phyloP scores from a whole-genome alignment of 1,140 invertebrate genomes.

The Apis laboriosa region DNA sequence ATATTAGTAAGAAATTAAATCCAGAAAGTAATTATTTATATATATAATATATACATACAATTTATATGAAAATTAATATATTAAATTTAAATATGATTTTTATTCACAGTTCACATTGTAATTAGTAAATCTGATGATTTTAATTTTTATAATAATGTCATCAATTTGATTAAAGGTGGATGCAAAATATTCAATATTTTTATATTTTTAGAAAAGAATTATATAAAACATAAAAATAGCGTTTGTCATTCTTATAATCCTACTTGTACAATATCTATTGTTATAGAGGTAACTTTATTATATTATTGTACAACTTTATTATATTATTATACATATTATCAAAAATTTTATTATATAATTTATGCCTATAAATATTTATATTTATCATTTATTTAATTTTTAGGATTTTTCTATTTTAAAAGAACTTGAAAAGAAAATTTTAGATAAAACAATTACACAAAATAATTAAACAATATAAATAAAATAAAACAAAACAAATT shows the following conservation, averaged over 20 bases:
- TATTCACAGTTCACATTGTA: slow-evolving; percentile 70
- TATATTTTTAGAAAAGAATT: slow-evolving; percentile 57
- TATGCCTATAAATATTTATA: neutral
- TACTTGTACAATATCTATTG: slow-evolving; percentile 70
- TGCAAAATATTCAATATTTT: slow-evolving; percentile 65
- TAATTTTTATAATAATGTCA: slow-evolving; percentile 62
- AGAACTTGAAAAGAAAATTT: slow-evolving; percentile 26
- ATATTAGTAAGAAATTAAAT: slow-evolving; percentile 66
- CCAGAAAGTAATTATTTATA: slow-evolving; percentile 66
- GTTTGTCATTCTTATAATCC: slow-evolving; percentile 52
- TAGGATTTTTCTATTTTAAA: slow-evolving; percentile 38
- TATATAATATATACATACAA: neutral
- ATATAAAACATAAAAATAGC: slow-evolving; percentile 51
- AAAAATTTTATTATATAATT: neutral
- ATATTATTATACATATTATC: no score
- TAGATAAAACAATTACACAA: neutral
- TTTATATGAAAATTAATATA: neutral
- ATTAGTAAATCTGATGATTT: slow-evolving; percentile 50
- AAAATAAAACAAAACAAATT: neutral
- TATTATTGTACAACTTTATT: neutral
- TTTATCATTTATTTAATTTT: slow-evolving; percentile 4
- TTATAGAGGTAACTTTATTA: slow-evolving; percentile 54
- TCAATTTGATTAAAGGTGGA: slow-evolving; percentile 69
- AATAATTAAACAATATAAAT: neutral
- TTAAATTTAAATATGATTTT: slow-evolving; percentile 48